Base-by-base conservation (phyloP, 2,113 vertebrate species). In the Halichoerus grypus region DNA sequence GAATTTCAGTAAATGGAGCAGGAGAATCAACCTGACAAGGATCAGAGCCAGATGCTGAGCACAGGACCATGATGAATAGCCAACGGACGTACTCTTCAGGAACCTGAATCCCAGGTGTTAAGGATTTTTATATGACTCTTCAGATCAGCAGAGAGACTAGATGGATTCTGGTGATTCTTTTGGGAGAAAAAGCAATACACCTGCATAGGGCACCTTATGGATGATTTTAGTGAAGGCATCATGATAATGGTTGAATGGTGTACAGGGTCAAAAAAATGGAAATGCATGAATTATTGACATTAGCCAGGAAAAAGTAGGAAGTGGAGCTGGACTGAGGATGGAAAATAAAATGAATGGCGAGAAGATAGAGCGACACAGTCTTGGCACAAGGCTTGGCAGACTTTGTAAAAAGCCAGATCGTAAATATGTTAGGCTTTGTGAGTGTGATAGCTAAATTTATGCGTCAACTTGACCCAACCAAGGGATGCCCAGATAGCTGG, bases 181-280 rank as follows among this genome's bases (percentile, higher is more conserved):
- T 4, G 53, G n/a, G 39, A 67, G 55, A 76, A 89, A 57, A 67
- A 13, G 0, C 89, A 53, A 0, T 18, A 84, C 31, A 10, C 53
- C 2, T n/a, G 14, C 6, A 18, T 0, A 67, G 0, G 31, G 14
- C 5, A 42, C 0, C 4, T 76, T 61, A 5, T 79, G 5, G 14
- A 12, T 88, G 26, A 81, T 53, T 83, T 15, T 31, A 79, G 33
- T 71, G 42, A 91, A 42, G 49, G 15, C 19, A 16, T 67, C 22
- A 6, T 24, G 18, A 39, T 39, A 69, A 77, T 7, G 28, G n/a
- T 31, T n/a, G 33, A n/a, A 74, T 12, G 7, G 4, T 28, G 36
- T 14, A 12, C 6, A 88, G 1, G 7, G 21, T 71, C 65, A 69
- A 81, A 85, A 89, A 19, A 39, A 79, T 7, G n/a, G 5, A 65